Conservation (phyloP, 1,140 invertebrate genomes). For the Mylabris phalerata region DNA sequence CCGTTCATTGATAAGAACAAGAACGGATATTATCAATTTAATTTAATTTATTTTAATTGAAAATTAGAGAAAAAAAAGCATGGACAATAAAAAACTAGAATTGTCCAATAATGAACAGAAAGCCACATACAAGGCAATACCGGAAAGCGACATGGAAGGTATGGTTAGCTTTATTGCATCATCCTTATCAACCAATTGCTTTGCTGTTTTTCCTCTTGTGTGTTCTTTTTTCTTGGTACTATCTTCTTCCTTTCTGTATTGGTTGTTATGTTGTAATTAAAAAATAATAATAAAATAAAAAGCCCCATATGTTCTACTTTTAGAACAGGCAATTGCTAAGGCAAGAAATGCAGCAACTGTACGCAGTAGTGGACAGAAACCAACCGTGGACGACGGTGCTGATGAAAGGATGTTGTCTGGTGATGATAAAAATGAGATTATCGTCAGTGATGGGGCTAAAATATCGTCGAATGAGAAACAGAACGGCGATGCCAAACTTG, state of each 20-base stretch:
- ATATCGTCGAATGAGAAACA: conserved; percentile 49
- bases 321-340: conserved; percentile 41
- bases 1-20: too few relatives aligned
- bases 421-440: conserved; percentile 43
- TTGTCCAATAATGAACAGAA: conserved; percentile 11
- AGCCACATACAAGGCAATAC: conserved; percentile 52
- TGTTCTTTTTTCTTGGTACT: too few relatives aligned
- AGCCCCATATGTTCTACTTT: conserved; percentile 30
- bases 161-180: conserved; percentile 34
- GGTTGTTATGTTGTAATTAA: too few relatives aligned
- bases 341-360: conserved; percentile 26
- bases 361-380: not conserved
- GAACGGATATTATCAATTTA: too few relatives aligned
- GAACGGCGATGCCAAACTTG: conserved; percentile 82
- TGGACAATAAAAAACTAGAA: conserved; percentile 1
- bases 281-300: conserved; percentile 31
- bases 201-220: too few relatives aligned
- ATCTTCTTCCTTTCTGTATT: too few relatives aligned
- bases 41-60: too few relatives aligned
- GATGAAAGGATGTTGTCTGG: conserved; percentile 59
- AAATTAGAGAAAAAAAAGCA: too few relatives aligned
- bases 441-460: conserved; percentile 39
- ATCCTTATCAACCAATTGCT: conserved; percentile 28
- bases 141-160: conserved; percentile 52
- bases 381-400: conserved; percentile 46